Evolutionary conservation across 2,113 vertebrate genomes (phyloP), one percentile per base, ranked within the genome.

Genomic region (Cottus gobio): DNA sequence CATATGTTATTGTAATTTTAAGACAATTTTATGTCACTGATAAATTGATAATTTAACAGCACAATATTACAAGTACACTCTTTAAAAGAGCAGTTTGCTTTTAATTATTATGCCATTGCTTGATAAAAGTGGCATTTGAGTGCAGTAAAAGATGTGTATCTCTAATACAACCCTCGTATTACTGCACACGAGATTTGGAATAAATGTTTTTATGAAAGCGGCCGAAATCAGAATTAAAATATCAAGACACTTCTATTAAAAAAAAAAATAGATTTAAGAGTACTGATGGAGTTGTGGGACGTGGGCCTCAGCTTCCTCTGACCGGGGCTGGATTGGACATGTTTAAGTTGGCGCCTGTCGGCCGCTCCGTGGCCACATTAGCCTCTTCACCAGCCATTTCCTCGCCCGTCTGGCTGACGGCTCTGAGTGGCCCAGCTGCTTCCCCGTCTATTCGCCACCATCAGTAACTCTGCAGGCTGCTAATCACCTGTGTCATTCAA

Each of bases 381-480:
- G 8, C 56, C 52, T 79, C 61, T 68, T 24, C 48, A 76, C 50
- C 76, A 67, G 60, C 30, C 56, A n/a, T 67, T 46, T 65, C 56
- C 24, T 80, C 71, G 69, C 72, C 71, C 42, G 57, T 69, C 34
- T 67, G 76, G 20, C 77, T 67, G 73, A 83, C 67, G 30, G 37
- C 78, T 73, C 34, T 1, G 64, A 50, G 28, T 4, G 63, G 77
- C 62, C 75, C 84, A 77, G 87, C 87, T 89, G 89, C 79, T 83
- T 9, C 65, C 2, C 66, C 74, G 70, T 82, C 81, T 37, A 87
- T 52, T 63, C 80, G 44, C 30, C 30, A 48, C 50, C 57, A 81
- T 87, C 82, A 85, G 30, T 57, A 70, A 68, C 79, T 78, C 87
- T 81, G 89, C 75, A 64, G 86, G 88, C 87, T 74, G 76, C 80